Evolutionary conservation across 2,797 vertebrate genomes (phyloP).

Genomic region (Arrhamphus sclerolepis): DNA sequence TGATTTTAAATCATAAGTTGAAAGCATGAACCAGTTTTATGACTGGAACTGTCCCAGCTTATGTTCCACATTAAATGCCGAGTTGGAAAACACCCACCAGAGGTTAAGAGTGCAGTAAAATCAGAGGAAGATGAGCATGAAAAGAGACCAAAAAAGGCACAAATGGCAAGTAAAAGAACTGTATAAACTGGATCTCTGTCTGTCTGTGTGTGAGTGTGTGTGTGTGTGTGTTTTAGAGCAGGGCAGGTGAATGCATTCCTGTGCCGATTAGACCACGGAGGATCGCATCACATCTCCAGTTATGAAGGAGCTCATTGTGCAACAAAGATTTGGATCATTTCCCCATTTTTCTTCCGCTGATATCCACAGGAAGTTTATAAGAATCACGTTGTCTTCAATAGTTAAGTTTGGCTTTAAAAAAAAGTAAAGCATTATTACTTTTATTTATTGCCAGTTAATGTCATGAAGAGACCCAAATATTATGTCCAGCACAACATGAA

Average conservation of each 20-base stretch:
- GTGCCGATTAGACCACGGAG: constrained; percentile 69
- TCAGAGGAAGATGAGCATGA: background rate
- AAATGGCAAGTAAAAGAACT: background rate
- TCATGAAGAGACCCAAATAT: too few relatives aligned
- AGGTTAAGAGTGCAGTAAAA: constrained; percentile 6
- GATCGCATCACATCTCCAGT: constrained; percentile 64
- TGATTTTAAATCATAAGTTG: too few relatives aligned
- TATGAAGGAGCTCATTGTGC: constrained; percentile 78
- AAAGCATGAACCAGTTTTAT: too few relatives aligned
- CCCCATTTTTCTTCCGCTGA: constrained; percentile 30
- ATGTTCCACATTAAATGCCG: too few relatives aligned
- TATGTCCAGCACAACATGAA: too few relatives aligned
- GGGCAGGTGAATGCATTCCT: constrained; percentile 77
- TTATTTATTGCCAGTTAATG: too few relatives aligned
- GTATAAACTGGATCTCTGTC: background rate
- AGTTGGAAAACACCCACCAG: too few relatives aligned
- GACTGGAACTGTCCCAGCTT: too few relatives aligned
- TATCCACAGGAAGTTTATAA: constrained; percentile 31
- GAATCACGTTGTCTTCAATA: background rate
- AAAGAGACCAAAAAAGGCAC: background rate
- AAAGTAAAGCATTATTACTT: too few relatives aligned
- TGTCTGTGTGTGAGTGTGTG: too few relatives aligned
- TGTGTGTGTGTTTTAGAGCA: constrained; percentile 11
- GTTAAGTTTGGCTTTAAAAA: too few relatives aligned
- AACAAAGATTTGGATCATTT: constrained; percentile 56